These are phyloP conservation scores for Entosphenus tridentatus DNA, from an alignment of 2,113 vertebrate genomes.

Conservation along the genomic window DNA sequence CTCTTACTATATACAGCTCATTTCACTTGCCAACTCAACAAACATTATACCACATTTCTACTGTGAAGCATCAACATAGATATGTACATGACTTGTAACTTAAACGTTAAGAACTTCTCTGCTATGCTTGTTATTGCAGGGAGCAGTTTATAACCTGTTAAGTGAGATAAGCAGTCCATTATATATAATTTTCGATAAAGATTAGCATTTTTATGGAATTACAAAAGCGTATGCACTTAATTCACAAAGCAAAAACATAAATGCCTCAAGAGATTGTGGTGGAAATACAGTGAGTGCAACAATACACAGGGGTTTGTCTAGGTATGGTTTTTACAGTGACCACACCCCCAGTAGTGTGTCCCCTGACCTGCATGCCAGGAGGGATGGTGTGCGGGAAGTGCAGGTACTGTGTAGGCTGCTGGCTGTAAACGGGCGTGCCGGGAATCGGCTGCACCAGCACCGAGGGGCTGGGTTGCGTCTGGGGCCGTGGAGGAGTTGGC, in stretches of 20 bases:
- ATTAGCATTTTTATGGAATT: no score
- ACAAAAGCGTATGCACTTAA: no score
- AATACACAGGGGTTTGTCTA: background rate
- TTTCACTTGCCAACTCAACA: no score
- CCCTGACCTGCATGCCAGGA: slow-evolving; percentile 76
- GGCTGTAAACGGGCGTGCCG: slow-evolving; percentile 47
- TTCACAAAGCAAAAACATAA: slow-evolving; percentile 12
- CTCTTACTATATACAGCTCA: background rate
- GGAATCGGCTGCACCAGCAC: slow-evolving; percentile 80
- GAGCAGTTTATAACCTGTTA: no score
- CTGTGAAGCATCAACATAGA: slow-evolving; percentile 14
- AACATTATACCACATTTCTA: no score
- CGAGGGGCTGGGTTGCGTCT: slow-evolving; percentile 87
- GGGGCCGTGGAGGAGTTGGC: slow-evolving; percentile 73
- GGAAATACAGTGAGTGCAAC: background rate
- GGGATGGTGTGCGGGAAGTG: slow-evolving; percentile 94
- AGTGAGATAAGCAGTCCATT: no score
- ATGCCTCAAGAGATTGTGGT: slow-evolving; percentile 30
- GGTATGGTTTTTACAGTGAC: slow-evolving; percentile 18
- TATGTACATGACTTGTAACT: slow-evolving; percentile 21
- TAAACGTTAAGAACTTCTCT: slow-evolving; percentile 9
- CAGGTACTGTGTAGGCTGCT: slow-evolving; percentile 76
- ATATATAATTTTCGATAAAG: no score
- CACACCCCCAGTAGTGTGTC: no score
- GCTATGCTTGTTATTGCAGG: no score